Evolutionary conservation across 1,140 invertebrate genomes (phyloP).

Genomic region (Archivesica marissinica): DNA sequence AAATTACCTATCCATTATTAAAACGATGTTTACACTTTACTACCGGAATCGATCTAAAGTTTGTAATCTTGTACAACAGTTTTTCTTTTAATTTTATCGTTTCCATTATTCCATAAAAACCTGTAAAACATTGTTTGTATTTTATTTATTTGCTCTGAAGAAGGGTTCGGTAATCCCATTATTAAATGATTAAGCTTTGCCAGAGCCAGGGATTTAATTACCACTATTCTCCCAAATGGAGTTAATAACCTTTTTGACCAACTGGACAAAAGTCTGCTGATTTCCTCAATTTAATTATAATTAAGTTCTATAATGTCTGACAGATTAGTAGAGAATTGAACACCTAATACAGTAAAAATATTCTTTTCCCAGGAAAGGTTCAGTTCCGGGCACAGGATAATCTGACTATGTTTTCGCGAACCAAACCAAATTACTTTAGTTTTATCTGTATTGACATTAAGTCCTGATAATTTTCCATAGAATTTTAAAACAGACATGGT

Average conservation of each 20-base stretch:
- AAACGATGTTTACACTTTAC: too few species aligned
- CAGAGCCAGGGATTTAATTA: too few species aligned
- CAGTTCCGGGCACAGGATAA: not conserved
- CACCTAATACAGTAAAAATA: not conserved
- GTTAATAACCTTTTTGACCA: conserved; percentile 5
- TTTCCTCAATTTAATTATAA: conserved; percentile 23
- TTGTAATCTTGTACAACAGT: too few species aligned
- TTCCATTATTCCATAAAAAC: too few species aligned
- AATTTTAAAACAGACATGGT: not conserved
- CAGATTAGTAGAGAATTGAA: not conserved
- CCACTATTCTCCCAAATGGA: not conserved
- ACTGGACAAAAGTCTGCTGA: not conserved
- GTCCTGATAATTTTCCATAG: not conserved
- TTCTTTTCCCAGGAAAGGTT: not conserved
- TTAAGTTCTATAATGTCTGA: not conserved
- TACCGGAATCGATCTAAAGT: too few species aligned
- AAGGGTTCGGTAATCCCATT: too few species aligned
- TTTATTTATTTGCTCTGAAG: too few species aligned
- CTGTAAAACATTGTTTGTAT: too few species aligned
- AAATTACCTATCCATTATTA: too few species aligned
- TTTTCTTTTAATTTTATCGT: too few species aligned
- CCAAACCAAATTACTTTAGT: conserved; percentile 40
- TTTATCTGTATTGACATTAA: conserved; percentile 23
- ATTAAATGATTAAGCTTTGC: too few species aligned
- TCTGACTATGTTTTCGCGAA: not conserved